Base-by-base conservation (phyloP, 1,140 invertebrate species). In the Diorhabda sublineata region DNA sequence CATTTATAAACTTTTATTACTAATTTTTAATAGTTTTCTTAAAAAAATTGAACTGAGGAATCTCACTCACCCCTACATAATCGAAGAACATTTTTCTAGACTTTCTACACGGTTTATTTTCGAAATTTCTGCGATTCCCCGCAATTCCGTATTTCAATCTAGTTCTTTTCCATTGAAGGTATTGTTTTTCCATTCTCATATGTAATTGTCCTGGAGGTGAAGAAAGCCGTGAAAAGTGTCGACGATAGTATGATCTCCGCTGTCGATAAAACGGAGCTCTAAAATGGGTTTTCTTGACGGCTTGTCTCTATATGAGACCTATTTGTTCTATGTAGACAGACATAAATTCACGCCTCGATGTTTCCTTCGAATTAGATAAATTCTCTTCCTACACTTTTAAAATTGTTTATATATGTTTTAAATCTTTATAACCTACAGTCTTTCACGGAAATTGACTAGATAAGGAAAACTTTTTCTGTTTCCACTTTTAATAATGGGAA, bases 101-200 rank as follows among this genome's bases (percentile, higher is more conserved):
- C 45, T 67, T 67, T 60, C 44, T 47, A 47, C 57, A 67, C 45
- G 58, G 65, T 47, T 67, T 67, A 41, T 60, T 60, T 58, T 56
- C 6, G 26, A 60, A 67, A 67, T 67, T 67, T 57, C 58, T 60
- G 26, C 57, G 42, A 60, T 67, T 67, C 43, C 42, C 41, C 42
- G 65, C 43, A 44, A 59, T 58, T 41, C 52, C 42, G 65, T 60
- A 56, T 67, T 67, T 67, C 65, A 67, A 67, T 67, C 57, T 67
- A 67, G 52, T 67, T 67, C 57, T 6, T 44, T 45, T 57, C 64
- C 11, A 45, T 43, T 45, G 45, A 67, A 58, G 60, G 58, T 56
- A 58, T 60, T 67, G 64, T 57, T 60, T 67, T 59, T 59, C 64
- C 58, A 52, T 59, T 67, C 65, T 67, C 65, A 67, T 67, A 67